phyloP scores from a whole-genome alignment of 2,113 vertebrate species.

The Pelvicachromis taeniatus region DNA sequence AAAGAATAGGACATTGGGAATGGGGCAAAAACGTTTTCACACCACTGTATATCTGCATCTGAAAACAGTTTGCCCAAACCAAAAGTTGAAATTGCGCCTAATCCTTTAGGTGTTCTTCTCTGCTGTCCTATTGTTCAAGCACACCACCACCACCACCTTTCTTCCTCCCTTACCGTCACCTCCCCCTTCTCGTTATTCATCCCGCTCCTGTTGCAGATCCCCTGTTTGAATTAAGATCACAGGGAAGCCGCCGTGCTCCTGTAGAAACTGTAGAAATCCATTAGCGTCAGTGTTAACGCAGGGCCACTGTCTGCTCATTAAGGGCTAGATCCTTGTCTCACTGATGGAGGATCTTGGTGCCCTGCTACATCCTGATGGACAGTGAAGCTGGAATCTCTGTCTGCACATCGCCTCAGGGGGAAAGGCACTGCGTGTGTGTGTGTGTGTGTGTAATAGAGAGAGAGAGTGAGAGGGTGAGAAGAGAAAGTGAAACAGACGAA shows the following conservation, averaged over 20 bases:
- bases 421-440: not conserved
- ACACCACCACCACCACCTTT: not conserved
- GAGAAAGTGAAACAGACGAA: not conserved
- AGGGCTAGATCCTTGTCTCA: constrained; percentile 4
- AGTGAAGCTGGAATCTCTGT: not conserved
- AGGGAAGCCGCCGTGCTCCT: constrained; percentile 8
- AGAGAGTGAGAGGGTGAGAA: not conserved
- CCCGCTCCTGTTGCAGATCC: constrained; percentile 18
- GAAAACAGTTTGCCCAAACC: not conserved
- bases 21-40: not conserved
- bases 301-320: constrained; percentile 42
- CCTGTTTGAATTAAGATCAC: constrained; percentile 43
- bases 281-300: constrained; percentile 51
- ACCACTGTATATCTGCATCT: not conserved
- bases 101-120: not conserved
- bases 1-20: not conserved
- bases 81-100: not conserved
- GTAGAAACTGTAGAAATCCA: constrained; percentile 43
- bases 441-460: not conserved
- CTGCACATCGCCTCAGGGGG: not conserved
- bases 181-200: not conserved
- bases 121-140: not conserved
- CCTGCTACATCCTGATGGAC: not conserved
- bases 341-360: constrained; percentile 6
- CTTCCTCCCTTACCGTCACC: not conserved